Percentiles rank a stretch among this genome's conserved stretches.
Evolutionary conservation across 2,797 vertebrate genomes (phyloP).

Genomic region (Glyptemys insculpta): DNA sequence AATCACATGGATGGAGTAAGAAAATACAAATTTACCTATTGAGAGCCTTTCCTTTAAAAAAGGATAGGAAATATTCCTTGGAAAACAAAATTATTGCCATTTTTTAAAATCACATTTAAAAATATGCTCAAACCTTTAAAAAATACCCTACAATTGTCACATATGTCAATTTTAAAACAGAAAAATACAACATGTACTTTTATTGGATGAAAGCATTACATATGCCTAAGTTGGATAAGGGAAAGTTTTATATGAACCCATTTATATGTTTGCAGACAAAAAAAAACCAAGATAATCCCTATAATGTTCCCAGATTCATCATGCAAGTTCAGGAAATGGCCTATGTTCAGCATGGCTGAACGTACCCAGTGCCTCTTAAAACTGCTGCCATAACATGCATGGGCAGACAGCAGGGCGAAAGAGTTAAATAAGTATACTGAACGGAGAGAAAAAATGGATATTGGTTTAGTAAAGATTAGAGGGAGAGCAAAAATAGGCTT

Average conservation of each 20-base stretch:
- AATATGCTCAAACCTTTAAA: background rate
- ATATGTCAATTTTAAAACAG: conserved; percentile 7
- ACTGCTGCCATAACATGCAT: conserved; percentile 8
- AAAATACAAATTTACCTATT: conserved; percentile 38
- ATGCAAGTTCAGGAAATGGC: conserved; percentile 61
- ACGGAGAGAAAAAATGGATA: conserved; percentile 35
- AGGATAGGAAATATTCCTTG: background rate
- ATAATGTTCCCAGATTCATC: conserved; percentile 33
- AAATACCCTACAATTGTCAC: conserved; percentile 16
- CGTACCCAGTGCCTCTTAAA: conserved; percentile 33
- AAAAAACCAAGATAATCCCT: conserved; percentile 36
- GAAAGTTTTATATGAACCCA: conserved; percentile 21
- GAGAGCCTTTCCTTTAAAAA: conserved; percentile 13
- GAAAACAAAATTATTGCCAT: conserved; percentile 18
- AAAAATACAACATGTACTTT: conserved; percentile 28
- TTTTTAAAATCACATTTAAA: background rate
- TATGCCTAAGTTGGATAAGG: conserved; percentile 6
- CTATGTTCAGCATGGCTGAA: conserved; percentile 36
- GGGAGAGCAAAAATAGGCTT: conserved; percentile 12
- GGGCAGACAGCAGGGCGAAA: conserved; percentile 32
- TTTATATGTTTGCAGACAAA: conserved; percentile 68
- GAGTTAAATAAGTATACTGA: background rate
- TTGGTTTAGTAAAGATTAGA: conserved; percentile 74
- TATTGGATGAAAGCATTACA: conserved; percentile 48
- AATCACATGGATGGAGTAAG: conserved; percentile 41